Evolutionary conservation across 2,888 invertebrate species (phyloP).

Genomic region (Cybosia mesomella): DNA sequence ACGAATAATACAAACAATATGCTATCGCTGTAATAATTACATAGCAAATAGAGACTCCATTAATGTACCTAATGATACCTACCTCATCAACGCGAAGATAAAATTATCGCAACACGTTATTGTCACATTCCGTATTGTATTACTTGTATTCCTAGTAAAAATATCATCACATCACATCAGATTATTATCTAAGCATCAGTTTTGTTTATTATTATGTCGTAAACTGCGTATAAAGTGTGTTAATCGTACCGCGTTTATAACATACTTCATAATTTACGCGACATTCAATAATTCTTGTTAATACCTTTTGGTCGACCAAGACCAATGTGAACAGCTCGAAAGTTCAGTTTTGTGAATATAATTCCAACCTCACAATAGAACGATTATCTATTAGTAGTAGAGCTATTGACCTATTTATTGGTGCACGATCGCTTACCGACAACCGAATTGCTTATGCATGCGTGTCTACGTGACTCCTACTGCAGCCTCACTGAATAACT

Average conservation of each 20-base stretch:
- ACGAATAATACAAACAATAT: constrained; percentile 7
- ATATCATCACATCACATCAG: constrained; percentile 8
- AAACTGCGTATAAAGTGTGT: not conserved
- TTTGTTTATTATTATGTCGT: not conserved
- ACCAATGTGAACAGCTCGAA: constrained; percentile 22
- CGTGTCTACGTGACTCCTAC: constrained; percentile 73
- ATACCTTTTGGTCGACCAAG: not conserved
- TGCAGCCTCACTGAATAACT: constrained; percentile 74
- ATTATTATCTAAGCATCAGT: constrained; percentile 1
- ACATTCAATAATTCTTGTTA: not conserved
- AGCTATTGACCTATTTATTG: constrained; percentile 82
- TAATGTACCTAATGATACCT: constrained; percentile 15
- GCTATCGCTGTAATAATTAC: constrained; percentile 18
- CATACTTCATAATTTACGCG: not conserved
- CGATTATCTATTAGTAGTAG: constrained; percentile 47
- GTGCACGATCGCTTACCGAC: constrained; percentile 72
- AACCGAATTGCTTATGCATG: constrained; percentile 81
- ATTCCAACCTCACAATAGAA: constrained; percentile 39
- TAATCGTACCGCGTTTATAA: not conserved
- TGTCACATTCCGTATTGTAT: constrained; percentile 11
- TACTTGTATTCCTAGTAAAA: constrained; percentile 12
- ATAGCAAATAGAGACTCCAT: constrained; percentile 11
- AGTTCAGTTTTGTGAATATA: constrained; percentile 37
- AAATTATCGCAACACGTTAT: constrained; percentile 14
- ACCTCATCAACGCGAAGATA: constrained; percentile 21